Conservation (phyloP, 2,113 vertebrate genomes). For the Sprattus sprattus region DNA sequence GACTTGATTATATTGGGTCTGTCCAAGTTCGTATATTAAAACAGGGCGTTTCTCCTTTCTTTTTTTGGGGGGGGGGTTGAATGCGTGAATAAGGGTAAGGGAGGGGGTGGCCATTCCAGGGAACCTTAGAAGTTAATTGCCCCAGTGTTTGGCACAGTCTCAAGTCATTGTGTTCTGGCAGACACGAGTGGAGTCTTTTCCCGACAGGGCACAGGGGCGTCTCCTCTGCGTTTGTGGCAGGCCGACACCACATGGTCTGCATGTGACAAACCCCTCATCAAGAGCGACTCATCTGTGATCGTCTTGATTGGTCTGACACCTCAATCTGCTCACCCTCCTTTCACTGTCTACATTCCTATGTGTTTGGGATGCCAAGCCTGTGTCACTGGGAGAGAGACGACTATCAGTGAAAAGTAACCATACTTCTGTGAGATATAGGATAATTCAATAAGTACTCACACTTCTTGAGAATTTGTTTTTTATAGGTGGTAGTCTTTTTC, state of each 20-base stretch:
- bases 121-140: conserved; percentile 73
- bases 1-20: conserved; percentile 75
- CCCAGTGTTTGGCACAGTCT: conserved; percentile 64
- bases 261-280: conserved; percentile 66
- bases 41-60: conserved; percentile 44
- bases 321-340: conserved; percentile 62
- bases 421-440: not conserved
- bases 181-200: conserved; percentile 59
- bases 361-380: conserved; percentile 23
- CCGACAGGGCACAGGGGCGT: conserved; percentile 57
- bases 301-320: conserved; percentile 60
- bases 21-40: conserved; percentile 71
- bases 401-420: not conserved
- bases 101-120: conserved; percentile 35
- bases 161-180: conserved; percentile 66
- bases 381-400: not conserved
- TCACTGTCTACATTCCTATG: conserved; percentile 40
- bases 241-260: conserved; percentile 58
- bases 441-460: not conserved
- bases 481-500: not conserved
- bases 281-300: conserved; percentile 69
- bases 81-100: not conserved
- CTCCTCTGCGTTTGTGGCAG: conserved; percentile 66
- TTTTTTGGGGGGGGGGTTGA: conserved; percentile 29
- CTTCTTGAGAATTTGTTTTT: not conserved